These are phyloP conservation scores for Pholis gunnellus DNA, from an alignment of 2,113 vertebrate genomes.

Conservation along the genomic window DNA sequence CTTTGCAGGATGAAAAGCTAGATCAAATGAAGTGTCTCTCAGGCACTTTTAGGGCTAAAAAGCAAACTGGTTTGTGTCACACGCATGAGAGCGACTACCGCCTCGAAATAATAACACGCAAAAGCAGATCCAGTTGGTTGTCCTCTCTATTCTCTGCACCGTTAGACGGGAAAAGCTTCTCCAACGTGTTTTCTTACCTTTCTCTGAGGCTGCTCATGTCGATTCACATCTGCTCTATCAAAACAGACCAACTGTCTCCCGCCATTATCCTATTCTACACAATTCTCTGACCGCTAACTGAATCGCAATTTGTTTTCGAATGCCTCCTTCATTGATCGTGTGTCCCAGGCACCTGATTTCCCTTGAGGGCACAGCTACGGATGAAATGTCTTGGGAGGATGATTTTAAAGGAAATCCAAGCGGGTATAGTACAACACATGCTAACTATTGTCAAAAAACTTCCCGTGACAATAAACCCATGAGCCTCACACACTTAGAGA, in stretches of 20 bases:
- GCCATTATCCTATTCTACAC: neutral
- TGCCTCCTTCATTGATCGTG: conserved; percentile 1
- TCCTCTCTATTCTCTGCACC: neutral
- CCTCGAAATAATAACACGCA: neutral
- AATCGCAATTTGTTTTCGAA: neutral
- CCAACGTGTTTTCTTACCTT: neutral
- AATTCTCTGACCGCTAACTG: neutral
- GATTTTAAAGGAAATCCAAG: conserved; percentile 3
- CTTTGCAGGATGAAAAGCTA: neutral
- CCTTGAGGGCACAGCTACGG: neutral
- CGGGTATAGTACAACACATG: neutral
- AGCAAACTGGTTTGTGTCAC: neutral
- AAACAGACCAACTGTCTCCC: conserved; percentile 6
- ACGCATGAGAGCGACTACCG: neutral
- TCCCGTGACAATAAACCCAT: neutral
- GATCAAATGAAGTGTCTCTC: neutral
- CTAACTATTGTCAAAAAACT: neutral
- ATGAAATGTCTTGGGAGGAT: conserved; percentile 12
- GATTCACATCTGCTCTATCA: neutral
- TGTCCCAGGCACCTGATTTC: conserved; percentile 7
- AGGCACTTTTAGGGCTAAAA: conserved; percentile 15
- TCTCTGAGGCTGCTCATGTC: neutral
- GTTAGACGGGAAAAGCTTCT: neutral
- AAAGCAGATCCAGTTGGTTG: neutral
- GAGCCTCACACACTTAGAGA: neutral